Percentiles rank a stretch among this genome's conserved stretches.
Evolutionary conservation across 2,113 vertebrate species (phyloP).

Genomic region (Podarcis muralis): DNA sequence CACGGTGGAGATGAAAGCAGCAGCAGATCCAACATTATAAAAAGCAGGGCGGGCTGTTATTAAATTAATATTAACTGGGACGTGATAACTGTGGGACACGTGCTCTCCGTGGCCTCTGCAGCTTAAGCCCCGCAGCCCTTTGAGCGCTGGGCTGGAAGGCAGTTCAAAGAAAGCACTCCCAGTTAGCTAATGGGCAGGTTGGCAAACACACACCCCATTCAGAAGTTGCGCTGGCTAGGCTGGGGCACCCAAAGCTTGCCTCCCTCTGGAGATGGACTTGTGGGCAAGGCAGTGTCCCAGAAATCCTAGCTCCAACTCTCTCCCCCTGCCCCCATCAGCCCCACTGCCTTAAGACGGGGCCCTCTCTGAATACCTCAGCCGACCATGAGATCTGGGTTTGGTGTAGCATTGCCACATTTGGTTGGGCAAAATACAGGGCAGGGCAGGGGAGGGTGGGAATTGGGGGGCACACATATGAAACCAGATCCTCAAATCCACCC

Average conservation of each 20-base stretch:
- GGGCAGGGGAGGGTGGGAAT: no score
- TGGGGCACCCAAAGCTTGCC: background rate
- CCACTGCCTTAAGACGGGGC: no score
- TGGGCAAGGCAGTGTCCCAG: no score
- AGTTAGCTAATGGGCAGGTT: background rate
- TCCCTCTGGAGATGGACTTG: background rate
- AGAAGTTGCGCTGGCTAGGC: background rate
- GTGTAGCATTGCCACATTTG: no score
- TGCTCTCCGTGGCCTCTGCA: background rate
- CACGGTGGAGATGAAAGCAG: background rate
- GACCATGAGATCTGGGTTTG: no score
- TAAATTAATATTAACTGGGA: slow-evolving; percentile 15
- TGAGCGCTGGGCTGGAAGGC: background rate
- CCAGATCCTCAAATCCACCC: no score
- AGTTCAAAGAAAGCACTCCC: background rate
- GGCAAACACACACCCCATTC: background rate
- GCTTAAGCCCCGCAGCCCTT: background rate
- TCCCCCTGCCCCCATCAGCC: no score
- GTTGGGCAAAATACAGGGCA: no score
- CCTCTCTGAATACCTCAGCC: no score
- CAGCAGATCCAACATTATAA: background rate
- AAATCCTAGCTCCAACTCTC: no score
- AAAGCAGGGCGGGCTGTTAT: background rate
- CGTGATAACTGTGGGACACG: background rate
- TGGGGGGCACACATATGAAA: no score